Conservation (phyloP, 2,113 vertebrate genomes). For the Leptodactylus fuscus region DNA sequence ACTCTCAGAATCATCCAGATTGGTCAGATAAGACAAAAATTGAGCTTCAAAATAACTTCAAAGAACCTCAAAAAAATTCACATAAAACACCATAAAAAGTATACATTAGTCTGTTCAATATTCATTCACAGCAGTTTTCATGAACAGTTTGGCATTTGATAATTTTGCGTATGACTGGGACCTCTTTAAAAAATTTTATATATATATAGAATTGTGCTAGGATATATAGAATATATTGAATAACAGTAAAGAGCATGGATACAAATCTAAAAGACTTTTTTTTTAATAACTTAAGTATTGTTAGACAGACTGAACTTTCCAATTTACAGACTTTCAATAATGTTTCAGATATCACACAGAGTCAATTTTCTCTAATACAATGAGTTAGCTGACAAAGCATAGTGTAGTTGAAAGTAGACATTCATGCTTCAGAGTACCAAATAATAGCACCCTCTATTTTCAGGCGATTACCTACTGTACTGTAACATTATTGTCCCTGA, state of each 20-base stretch:
- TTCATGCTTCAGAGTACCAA: constrained; percentile 40
- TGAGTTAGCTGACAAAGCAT: constrained; percentile 34
- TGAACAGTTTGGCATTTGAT: background rate
- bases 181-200: background rate
- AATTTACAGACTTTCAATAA: background rate
- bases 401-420: constrained; percentile 12
- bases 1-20: too few relatives aligned
- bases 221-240: background rate
- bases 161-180: background rate
- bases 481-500: background rate
- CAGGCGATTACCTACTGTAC: constrained; percentile 1
- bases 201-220: background rate
- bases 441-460: constrained; percentile 27
- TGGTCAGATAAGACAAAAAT: too few relatives aligned
- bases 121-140: too few relatives aligned
- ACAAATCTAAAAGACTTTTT: background rate
- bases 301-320: background rate
- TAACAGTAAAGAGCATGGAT: background rate
- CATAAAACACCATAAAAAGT: background rate
- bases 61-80: background rate
- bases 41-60: too few relatives aligned
- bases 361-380: constrained; percentile 41
- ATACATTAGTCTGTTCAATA: too few relatives aligned
- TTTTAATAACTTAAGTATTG: constrained; percentile 20
- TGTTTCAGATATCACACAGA: background rate